A percentile compares a stretch with the other conserved stretches of the same genome.
Conservation (phyloP, 2,113 vertebrate species). For the Eublepharis macularius region DNA sequence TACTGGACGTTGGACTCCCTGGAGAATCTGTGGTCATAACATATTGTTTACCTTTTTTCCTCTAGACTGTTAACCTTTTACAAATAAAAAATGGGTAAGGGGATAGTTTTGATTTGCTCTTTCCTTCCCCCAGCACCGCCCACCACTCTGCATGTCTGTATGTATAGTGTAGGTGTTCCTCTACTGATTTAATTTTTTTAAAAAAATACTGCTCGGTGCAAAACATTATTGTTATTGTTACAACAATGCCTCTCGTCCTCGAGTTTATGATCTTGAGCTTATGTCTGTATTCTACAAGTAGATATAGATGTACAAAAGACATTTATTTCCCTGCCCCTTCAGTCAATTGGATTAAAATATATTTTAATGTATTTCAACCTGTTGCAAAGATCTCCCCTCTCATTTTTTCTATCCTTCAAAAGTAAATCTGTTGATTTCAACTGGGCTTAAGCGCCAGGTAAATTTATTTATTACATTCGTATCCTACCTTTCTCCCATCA, state of each 20-base stretch:
- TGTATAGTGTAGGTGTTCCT: neutral
- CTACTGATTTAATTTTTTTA: neutral
- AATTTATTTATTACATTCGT: neutral
- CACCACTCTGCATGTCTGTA: no score
- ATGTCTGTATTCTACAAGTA: neutral
- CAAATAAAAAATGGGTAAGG: neutral
- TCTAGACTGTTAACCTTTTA: neutral
- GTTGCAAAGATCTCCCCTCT: neutral
- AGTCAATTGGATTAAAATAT: neutral
- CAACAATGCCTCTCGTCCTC: no score
- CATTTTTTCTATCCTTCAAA: neutral
- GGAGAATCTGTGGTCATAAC: slow-evolving; percentile 8
- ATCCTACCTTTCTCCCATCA: no score
- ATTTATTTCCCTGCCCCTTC: no score
- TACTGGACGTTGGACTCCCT: neutral
- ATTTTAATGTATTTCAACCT: neutral
- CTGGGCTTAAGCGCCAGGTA: neutral
- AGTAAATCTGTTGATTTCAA: neutral
- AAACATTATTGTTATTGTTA: neutral
- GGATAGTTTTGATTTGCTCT: neutral
- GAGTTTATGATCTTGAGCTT: neutral
- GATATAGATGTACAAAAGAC: neutral
- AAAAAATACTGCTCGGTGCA: neutral
- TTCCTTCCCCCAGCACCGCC: no score
- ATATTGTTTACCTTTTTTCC: neutral